Base-by-base conservation (phyloP, 2,113 vertebrate genomes). In the Rallus limicola region DNA sequence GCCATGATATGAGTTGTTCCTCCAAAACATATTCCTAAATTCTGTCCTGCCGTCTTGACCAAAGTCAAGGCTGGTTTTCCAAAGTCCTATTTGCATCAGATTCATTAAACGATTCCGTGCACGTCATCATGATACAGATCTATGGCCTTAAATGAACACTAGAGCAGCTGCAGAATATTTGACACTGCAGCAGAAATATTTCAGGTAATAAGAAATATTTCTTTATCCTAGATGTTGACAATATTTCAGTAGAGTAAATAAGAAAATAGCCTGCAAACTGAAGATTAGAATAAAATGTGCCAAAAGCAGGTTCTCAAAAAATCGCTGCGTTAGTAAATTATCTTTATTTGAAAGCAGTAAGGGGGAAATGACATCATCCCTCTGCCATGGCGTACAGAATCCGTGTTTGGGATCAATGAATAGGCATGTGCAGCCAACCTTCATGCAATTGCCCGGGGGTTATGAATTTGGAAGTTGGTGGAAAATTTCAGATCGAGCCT, bases 401-500 rank as follows among this genome's bases (percentile, higher is more conserved):
- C 13, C 33, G 26, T 81, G 16, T 78, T 46, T 60, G 26, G 24
- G 42, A 86, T 68, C 75, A 82, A 3, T 68, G 50, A 92, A 91
- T 29, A 81, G 65, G 59, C 34, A 90, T 56, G 62, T 64, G 71
- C 69, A 96, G 69, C 95, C 98, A 98, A 97, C 97, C 97, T 98
- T 97, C 78, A 98, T 95, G 86, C 92, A 96, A 94, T 94, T 96
- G 96, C 97, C 97, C 98, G 52, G 26, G 77, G 79, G 69, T 93
- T 90, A 90, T 86, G 59, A 68, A 71, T 90, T 89, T 92, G 80
- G 75, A 97, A 95, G 50, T 42, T 92, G 94, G 79, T 96, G 67
- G 90, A 97, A 94, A 96, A 93, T 92, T 67, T 97, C 76, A 93
- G 86, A 92, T 36, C 80, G 70, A 96, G 56, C 48, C 83, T 94